phyloP scores from a whole-genome alignment of 2,888 invertebrate genomes.

The Petrophora chlorosata region DNA sequence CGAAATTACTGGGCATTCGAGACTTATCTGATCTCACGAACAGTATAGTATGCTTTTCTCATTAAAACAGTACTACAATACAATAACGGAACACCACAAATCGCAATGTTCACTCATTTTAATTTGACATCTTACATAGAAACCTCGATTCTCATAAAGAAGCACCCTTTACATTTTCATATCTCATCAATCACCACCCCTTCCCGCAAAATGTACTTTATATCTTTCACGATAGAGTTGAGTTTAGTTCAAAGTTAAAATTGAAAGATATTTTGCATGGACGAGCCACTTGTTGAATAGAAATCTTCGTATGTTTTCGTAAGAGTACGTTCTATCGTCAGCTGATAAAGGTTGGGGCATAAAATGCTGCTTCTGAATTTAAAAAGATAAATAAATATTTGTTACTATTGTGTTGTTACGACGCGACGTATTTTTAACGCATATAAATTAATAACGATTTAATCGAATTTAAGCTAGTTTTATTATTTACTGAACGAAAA shows the following conservation, averaged over 20 bases:
- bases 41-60: too few relatives aligned
- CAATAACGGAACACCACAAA: too few relatives aligned
- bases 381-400: too few relatives aligned
- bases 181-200: conserved; percentile 16
- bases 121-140: conserved; percentile 11
- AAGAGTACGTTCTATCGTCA: conserved; percentile 50
- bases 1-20: too few relatives aligned
- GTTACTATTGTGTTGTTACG: too few relatives aligned
- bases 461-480: too few relatives aligned
- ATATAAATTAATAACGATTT: too few relatives aligned
- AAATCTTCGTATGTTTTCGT: conserved; percentile 76
- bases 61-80: too few relatives aligned
- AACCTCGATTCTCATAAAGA: conserved; percentile 15
- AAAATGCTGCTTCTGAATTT: conserved; percentile 52
- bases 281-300: conserved; percentile 76
- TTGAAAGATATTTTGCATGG: conserved; percentile 55
- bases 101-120: background rate
- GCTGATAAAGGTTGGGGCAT: conserved; percentile 43
- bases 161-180: conserved; percentile 17
- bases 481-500: too few relatives aligned
- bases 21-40: too few relatives aligned
- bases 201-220: conserved; percentile 16
- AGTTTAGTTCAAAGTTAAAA: conserved; percentile 39
- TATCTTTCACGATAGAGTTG: conserved; percentile 30
- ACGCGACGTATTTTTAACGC: too few relatives aligned